These are phyloP conservation scores for Smittia sp. DNA, from an alignment of 2,888 invertebrate genomes.

Conservation along the genomic window DNA sequence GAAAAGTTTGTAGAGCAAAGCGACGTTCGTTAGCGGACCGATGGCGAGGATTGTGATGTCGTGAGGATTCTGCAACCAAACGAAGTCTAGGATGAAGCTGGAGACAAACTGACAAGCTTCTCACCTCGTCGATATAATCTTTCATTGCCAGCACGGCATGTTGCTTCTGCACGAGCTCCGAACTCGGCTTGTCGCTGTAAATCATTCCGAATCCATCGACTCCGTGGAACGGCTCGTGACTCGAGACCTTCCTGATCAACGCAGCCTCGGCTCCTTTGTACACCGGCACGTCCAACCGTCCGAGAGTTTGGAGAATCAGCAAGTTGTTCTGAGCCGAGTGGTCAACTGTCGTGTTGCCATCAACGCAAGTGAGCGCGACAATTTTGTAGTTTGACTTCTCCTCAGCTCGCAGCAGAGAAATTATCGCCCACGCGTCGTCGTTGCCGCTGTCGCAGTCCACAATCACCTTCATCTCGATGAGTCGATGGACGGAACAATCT, in stretches of 20 bases:
- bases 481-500: too few relatives aligned
- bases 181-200: conserved; percentile 59
- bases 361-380: conserved; percentile 69
- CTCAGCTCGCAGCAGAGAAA: conserved; percentile 59
- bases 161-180: conserved; percentile 52
- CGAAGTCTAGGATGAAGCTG: conserved; percentile 41
- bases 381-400: conserved; percentile 48
- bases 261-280: conserved; percentile 62
- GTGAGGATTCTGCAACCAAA: conserved; percentile 54
- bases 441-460: conserved; percentile 64
- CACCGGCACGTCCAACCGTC: conserved; percentile 60
- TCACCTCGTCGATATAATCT: conserved; percentile 36
- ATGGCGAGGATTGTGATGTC: conserved; percentile 64
- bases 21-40: conserved; percentile 78
- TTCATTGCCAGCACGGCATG: conserved; percentile 27
- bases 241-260: conserved; percentile 50
- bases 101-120: conserved; percentile 37
- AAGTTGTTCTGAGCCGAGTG: conserved; percentile 69
- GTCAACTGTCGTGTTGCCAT: conserved; percentile 70
- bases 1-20: conserved; percentile 68
- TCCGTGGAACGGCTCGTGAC: conserved; percentile 59
- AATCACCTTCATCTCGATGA: conserved; percentile 51
- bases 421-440: conserved; percentile 64
- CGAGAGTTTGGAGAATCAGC: conserved; percentile 61
- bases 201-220: conserved; percentile 70